These are phyloP conservation scores for Chiloscyllium plagiosum DNA, from an alignment of 2,113 vertebrate genomes.

Conservation along the genomic window DNA sequence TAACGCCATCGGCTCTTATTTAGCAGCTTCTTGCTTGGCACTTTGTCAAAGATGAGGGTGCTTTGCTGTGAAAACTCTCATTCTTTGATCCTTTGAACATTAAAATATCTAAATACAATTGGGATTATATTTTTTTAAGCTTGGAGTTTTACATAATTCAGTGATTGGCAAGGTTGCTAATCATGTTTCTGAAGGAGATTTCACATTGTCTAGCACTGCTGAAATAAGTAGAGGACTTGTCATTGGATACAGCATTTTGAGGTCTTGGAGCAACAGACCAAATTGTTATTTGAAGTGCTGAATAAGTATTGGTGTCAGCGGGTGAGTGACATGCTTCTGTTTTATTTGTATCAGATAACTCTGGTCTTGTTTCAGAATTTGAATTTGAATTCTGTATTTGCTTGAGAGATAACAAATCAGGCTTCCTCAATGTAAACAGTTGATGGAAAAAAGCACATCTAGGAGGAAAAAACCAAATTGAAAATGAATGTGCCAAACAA, in stretches of 20 bases:
- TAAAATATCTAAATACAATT: background rate
- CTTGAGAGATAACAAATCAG: background rate
- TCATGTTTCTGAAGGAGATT: background rate
- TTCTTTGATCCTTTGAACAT: background rate
- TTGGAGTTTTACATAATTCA: background rate
- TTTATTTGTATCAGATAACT: background rate
- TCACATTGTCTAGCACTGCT: background rate
- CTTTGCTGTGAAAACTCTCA: background rate
- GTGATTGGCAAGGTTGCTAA: background rate
- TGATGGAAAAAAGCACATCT: background rate
- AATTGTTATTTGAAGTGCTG: background rate
- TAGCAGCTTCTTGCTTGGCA: too few relatives aligned
- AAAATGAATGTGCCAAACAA: background rate
- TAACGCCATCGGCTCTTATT: too few relatives aligned
- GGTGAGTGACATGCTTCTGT: background rate
- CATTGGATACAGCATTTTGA: background rate
- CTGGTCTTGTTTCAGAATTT: background rate
- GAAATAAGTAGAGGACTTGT: background rate
- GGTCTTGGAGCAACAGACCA: background rate
- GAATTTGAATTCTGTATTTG: conserved; percentile 20
- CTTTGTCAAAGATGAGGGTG: too few relatives aligned
- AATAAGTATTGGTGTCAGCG: background rate
- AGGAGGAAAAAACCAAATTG: background rate
- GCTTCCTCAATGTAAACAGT: background rate
- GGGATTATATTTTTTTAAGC: background rate